Conservation (phyloP, 2,888 invertebrate genomes). For the Ernsta delagoae region DNA sequence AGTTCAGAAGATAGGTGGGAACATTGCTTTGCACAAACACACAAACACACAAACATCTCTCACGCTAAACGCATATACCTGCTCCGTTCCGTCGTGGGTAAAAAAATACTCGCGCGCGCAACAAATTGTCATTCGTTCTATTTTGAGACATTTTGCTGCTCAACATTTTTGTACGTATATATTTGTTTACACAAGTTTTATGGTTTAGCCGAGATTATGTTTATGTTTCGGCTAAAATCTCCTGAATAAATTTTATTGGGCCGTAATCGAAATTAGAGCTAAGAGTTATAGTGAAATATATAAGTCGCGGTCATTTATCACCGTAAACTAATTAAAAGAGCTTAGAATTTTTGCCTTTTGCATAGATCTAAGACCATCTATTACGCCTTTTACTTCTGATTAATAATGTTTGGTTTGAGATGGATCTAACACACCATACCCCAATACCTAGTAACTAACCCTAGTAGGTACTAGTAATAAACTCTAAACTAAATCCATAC, state of each 20-base stretch:
- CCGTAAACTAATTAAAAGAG: not conserved
- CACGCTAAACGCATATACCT: no score
- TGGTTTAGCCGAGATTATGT: not conserved
- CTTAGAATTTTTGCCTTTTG: not conserved
- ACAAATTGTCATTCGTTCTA: not conserved
- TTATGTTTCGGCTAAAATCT: slow-evolving; percentile 1
- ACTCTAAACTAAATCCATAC: no score
- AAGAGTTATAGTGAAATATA: slow-evolving; percentile 1
- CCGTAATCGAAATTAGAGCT: not conserved
- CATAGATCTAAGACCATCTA: not conserved
- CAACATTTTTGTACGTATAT: not conserved
- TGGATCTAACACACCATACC: no score
- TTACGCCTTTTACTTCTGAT: no score
- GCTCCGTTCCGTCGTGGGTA: no score
- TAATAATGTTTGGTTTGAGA: no score
- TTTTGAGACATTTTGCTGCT: not conserved
- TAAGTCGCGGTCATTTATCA: slow-evolving; percentile 7
- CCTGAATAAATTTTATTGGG: slow-evolving; percentile 5
- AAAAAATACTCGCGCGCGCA: no score
- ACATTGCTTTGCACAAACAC: no score
- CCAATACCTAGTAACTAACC: no score
- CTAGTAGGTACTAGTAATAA: no score
- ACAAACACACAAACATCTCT: no score
- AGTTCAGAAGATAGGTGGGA: no score
- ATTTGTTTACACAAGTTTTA: not conserved